Evolutionary conservation across 2,888 invertebrate species (phyloP).

Genomic region (Machimus atricapillus): DNA sequence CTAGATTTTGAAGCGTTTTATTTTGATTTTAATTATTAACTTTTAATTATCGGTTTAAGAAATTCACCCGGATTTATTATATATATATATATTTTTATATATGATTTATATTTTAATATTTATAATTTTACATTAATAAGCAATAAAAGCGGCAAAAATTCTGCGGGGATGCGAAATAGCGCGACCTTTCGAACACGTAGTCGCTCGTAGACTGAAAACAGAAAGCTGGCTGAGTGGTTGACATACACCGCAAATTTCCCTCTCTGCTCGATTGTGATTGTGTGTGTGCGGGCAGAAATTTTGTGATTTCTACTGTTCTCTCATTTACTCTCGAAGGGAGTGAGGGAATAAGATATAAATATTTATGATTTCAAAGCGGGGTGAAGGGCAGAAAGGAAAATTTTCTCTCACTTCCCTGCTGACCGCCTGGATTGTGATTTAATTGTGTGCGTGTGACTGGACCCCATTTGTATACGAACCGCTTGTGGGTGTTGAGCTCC

Average conservation of each 20-base stretch:
- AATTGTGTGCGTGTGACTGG: background rate
- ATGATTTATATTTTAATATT: slow-evolving; percentile 14
- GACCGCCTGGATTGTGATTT: background rate
- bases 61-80: slow-evolving; percentile 18
- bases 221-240: background rate
- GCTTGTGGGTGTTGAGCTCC: background rate
- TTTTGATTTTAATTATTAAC: background rate
- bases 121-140: slow-evolving; percentile 48
- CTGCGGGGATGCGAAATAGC: slow-evolving; percentile 54
- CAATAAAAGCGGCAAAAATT: slow-evolving; percentile 54
- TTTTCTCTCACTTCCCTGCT: background rate
- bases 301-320: background rate
- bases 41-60: background rate
- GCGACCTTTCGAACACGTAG: slow-evolving; percentile 62
- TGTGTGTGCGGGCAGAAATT: background rate
- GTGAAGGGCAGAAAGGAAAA: background rate
- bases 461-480: background rate
- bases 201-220: slow-evolving; percentile 61
- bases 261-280: background rate
- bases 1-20: background rate
- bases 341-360: background rate
- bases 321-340: background rate
- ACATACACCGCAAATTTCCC: background rate
- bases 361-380: background rate
- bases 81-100: background rate